Conservation (phyloP, 2,797 vertebrate genomes). For the Fistularia tabacaria region DNA sequence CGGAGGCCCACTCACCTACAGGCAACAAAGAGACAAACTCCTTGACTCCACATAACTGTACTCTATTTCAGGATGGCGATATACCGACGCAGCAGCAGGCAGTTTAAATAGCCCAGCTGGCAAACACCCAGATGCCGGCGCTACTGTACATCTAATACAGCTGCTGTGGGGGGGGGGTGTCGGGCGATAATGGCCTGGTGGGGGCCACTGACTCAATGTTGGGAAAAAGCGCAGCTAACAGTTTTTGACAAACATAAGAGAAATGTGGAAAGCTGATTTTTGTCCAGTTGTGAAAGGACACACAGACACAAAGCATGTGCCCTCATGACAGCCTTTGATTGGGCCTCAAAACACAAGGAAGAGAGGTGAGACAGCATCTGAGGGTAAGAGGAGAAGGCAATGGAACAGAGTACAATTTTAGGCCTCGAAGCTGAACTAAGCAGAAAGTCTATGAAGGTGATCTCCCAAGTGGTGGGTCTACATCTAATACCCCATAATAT, state of each 20-base stretch:
- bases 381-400: conserved; percentile 45
- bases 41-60: conserved; percentile 46
- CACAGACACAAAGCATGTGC: conserved; percentile 3
- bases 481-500: too few species aligned
- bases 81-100: conserved; percentile 33
- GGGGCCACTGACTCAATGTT: too few species aligned
- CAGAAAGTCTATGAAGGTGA: too few species aligned
- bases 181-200: too few species aligned
- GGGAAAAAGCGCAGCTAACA: too few species aligned
- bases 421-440: too few species aligned
- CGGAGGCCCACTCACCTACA: conserved; percentile 60
- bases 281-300: conserved; percentile 11
- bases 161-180: too few species aligned
- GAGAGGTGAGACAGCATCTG: conserved; percentile 28
- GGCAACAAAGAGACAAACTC: conserved; percentile 39
- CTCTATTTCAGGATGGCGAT: conserved; percentile 40
- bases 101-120: conserved; percentile 51
- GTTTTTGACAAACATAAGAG: too few species aligned
- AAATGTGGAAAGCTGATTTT: conserved; percentile 11
- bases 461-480: too few species aligned
- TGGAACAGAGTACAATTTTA: too few species aligned
- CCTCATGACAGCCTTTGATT: conserved; percentile 10
- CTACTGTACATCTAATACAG: conserved; percentile 55
- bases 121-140: conserved; percentile 49
- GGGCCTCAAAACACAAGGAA: conserved; percentile 22